phyloP scores from a whole-genome alignment of 30 jellyfish, hydroid and myxozoan genomes.

The Pseudorhiza aurosa region DNA sequence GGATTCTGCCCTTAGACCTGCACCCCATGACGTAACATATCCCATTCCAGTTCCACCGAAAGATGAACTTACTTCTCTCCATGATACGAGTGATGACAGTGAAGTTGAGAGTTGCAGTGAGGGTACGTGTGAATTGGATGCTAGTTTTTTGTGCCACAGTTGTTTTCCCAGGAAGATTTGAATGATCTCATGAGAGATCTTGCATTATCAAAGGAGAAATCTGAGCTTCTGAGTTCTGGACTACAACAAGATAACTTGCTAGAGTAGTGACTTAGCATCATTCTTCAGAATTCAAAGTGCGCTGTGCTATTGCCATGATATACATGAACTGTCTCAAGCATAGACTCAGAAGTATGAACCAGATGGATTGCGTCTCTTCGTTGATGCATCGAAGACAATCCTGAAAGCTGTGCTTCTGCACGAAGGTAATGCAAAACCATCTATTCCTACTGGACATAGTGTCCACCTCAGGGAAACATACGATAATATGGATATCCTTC shows the following conservation, averaged over 20 bases:
- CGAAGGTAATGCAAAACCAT: constrained; percentile 15
- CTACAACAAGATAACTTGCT: constrained; percentile 2
- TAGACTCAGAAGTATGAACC: constrained; percentile 26
- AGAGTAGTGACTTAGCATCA: constrained; percentile 28
- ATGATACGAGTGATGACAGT: constrained; percentile 9
- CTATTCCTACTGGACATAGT: constrained; percentile 17
- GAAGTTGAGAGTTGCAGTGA: constrained; percentile 25
- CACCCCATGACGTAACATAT: constrained; percentile 19
- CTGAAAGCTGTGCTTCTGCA: constrained; percentile 10
- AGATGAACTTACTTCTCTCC: constrained; percentile 22
- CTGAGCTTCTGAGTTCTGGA: constrained; percentile 25
- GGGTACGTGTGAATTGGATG: constrained; percentile 21
- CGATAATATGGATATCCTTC: constrained; percentile 35
- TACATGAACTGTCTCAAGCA: constrained; percentile 1
- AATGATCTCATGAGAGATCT: constrained; percentile 19
- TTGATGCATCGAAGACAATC: constrained; percentile 21
- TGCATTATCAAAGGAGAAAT: constrained; percentile 10
- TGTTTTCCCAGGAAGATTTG: constrained; percentile 23
- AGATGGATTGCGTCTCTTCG: constrained; percentile 21
- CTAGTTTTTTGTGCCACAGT: constrained; percentile 15
- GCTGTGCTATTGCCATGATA: constrained; percentile 22
- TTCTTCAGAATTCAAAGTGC: constrained; percentile 13
- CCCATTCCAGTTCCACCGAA: constrained; percentile 25
- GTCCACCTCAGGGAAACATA: constrained; percentile 19
- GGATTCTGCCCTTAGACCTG: constrained; percentile 26